Base-by-base conservation (phyloP, 2,797 vertebrate genomes). In the Simalia tracyae region DNA sequence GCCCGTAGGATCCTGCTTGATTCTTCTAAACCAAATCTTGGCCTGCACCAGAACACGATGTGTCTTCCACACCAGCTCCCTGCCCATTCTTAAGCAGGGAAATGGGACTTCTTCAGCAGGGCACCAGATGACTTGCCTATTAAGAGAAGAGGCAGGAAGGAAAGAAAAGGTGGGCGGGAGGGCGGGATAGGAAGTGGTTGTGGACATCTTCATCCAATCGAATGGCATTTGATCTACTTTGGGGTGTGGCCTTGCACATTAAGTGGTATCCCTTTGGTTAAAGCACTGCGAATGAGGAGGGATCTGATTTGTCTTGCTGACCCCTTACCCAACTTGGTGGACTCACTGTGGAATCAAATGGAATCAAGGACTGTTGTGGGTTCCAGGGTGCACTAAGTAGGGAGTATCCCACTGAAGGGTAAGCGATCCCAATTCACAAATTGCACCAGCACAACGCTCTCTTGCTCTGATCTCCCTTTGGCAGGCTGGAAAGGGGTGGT, bases 11-110 rank as follows among this genome's bases (percentile, higher is more conserved):
- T 50, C 88, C 85, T 24, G 46, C 88, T 66, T 22, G 54, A 90
- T 84, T 81, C 91, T 84, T 61, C 72, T 61, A 85, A 91, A 72
- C 86, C 90, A 93, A 93, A 93, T 61, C 76, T 28, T 26, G 90
- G 54, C 56, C 56, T 86, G 54, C 76, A 60, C 61, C 92, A 68
- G 72, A 88, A 91, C 56, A 36, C 36, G 19, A 72, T 4, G 36
- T 4, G 92, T 93, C 90, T 93, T 92, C 42, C 89, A 91, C 66
- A 86, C 87, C n/a, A 22, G 1, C 60, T 4, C 86, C 60, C 68
- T 66, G 54, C 61, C 61, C 24, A 0, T 10, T n/a, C 85, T 72
- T 42, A 63, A 63, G 19, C 64, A 85, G 61, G 72, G 81, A 66
- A 59, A 46, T 36, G 15, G 66, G 87, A 59, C 28, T 10, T 46